Conservation (phyloP, 2,797 vertebrate species). For the Mionectes olivaceus region DNA sequence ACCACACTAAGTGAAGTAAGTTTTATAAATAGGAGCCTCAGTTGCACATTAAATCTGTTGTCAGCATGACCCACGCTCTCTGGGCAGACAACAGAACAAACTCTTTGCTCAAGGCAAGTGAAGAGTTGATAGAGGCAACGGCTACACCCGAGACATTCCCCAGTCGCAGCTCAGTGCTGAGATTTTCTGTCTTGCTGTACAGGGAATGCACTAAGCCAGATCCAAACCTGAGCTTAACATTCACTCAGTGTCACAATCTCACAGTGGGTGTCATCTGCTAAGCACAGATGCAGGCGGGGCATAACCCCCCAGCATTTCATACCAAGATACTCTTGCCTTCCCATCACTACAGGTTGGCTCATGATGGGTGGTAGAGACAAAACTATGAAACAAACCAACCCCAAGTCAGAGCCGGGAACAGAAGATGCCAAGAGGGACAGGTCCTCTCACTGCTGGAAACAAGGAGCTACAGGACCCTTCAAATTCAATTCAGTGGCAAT, state of each 20-base stretch:
- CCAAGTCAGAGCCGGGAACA: not conserved
- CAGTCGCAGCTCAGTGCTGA: accelerated
- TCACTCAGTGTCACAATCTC: not conserved
- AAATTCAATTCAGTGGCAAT: not conserved
- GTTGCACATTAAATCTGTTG: not conserved
- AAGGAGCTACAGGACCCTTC: not conserved
- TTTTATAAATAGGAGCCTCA: not conserved
- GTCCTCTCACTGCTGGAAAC: not conserved
- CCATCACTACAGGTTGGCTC: not conserved
- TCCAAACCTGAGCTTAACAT: not conserved
- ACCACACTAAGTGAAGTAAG: not conserved
- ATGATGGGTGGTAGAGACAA: not conserved
- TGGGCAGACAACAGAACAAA: not conserved
- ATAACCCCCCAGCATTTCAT: not conserved
- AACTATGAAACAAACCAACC: not conserved
- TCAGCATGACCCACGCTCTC: not conserved
- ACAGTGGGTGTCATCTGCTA: not conserved
- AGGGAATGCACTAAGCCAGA: not conserved
- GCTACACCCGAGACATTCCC: not conserved
- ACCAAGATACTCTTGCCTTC: not conserved
- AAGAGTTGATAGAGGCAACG: not conserved
- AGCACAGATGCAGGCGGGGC: not conserved
- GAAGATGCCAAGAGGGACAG: not conserved
- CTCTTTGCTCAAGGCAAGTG: not conserved
- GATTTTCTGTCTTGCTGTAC: not conserved